Conservation (phyloP, 2,797 vertebrate genomes). For the Zenarchopterus dispar region DNA sequence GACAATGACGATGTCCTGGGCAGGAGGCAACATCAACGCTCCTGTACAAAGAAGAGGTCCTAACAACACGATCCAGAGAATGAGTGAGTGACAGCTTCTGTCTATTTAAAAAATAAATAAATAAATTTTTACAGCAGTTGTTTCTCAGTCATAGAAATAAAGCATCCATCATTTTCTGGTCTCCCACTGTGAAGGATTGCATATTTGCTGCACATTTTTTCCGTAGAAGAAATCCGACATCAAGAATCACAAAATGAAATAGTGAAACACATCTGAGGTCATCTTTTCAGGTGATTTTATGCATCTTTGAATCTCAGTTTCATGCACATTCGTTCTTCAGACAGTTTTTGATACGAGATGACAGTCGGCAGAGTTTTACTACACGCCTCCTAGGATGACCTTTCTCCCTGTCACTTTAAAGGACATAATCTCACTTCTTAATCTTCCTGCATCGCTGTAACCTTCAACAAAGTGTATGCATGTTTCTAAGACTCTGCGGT, state of each 20-base stretch:
- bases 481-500: not conserved
- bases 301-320: not conserved
- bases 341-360: not conserved
- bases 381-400: slow-evolving; percentile 2
- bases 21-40: not conserved
- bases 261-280: not conserved
- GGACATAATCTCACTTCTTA: slow-evolving; percentile 23
- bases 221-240: not conserved
- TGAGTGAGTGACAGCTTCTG: slow-evolving; percentile 41
- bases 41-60: slow-evolving; percentile 10
- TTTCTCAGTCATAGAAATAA: not conserved
- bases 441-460: slow-evolving; percentile 15
- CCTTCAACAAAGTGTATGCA: slow-evolving; percentile 21
- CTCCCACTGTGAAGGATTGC: not conserved
- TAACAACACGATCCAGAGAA: not conserved
- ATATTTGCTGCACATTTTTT: not conserved
- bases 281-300: not conserved
- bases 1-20: slow-evolving; percentile 9
- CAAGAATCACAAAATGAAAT: not conserved
- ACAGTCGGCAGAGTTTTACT: not conserved
- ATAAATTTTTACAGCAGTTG: not conserved
- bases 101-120: no score
- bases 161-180: no score
- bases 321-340: not conserved
- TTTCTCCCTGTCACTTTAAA: slow-evolving; percentile 19